phyloP scores from a whole-genome alignment of 2,113 vertebrate species.

The Alligator sinensis region DNA sequence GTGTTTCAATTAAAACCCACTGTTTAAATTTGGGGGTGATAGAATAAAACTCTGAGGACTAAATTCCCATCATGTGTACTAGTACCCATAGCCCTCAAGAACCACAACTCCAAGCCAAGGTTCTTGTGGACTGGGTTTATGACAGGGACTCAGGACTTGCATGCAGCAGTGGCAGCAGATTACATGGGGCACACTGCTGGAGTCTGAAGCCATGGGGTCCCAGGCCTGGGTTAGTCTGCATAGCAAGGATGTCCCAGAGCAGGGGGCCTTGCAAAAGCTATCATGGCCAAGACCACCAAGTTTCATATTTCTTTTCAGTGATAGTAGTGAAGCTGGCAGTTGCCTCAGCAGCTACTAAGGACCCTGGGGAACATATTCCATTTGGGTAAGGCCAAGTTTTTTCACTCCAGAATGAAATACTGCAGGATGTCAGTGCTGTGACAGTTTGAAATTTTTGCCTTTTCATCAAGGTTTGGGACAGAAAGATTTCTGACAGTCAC shows the following conservation, averaged over 20 bases:
- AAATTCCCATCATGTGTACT: too few species aligned
- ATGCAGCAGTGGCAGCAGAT: not conserved
- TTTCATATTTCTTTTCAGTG: too few species aligned
- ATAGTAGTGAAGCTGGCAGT: too few species aligned
- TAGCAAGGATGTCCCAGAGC: too few species aligned
- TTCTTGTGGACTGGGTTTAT: not conserved
- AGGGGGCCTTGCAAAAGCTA: too few species aligned
- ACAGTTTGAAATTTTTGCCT: not conserved
- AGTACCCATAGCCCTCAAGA: not conserved
- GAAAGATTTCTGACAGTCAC: not conserved
- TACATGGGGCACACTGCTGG: not conserved
- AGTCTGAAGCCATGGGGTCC: not conserved
- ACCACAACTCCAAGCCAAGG: not conserved
- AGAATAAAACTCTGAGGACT: too few species aligned
- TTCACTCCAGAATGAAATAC: not conserved
- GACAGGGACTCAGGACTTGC: not conserved
- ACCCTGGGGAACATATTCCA: not conserved
- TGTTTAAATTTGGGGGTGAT: too few species aligned
- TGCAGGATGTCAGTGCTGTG: not conserved
- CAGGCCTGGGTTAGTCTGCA: too few species aligned
- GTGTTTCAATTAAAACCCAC: too few species aligned
- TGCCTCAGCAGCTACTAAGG: not conserved
- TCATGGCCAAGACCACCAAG: too few species aligned
- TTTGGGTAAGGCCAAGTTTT: not conserved
- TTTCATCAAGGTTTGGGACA: not conserved